phyloP scores from a whole-genome alignment of 1,140 invertebrate species.

The Cryptotermes secundus region DNA sequence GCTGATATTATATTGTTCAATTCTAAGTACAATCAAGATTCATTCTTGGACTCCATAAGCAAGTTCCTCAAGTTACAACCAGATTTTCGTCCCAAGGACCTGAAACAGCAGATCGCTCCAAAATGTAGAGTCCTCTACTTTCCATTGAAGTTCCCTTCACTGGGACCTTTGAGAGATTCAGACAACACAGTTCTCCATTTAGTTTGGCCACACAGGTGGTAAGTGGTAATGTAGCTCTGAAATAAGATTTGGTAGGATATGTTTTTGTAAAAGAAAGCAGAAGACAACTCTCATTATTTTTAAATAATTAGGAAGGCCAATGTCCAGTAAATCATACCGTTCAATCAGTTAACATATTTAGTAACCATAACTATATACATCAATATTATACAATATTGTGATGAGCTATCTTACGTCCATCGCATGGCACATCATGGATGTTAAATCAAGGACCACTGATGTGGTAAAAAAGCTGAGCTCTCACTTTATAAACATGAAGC shows the following conservation, averaged over 20 bases:
- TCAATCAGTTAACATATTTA: too few relatives aligned
- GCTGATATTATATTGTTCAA: constrained; percentile 74
- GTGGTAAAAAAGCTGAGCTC: too few relatives aligned
- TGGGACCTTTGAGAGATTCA: constrained; percentile 40
- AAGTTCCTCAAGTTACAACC: constrained; percentile 67
- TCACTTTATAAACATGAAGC: too few relatives aligned
- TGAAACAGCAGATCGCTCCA: constrained; percentile 55
- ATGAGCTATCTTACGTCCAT: too few relatives aligned
- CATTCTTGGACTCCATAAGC: constrained; percentile 64
- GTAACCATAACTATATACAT: too few relatives aligned
- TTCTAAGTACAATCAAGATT: constrained; percentile 67
- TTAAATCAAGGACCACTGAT: too few relatives aligned
- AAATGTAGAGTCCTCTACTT: constrained; percentile 70
- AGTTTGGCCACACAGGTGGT: constrained; percentile 77
- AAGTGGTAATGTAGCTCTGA: constrained; percentile 35
- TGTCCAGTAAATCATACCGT: too few relatives aligned
- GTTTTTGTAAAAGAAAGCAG: background rate
- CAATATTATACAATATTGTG: too few relatives aligned
- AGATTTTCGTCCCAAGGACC: constrained; percentile 59
- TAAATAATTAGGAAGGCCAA: too few relatives aligned
- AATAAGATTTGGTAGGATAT: too few relatives aligned
- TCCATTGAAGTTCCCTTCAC: constrained; percentile 55
- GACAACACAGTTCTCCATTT: constrained; percentile 56
- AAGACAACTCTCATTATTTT: background rate
- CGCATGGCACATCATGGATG: too few relatives aligned